Evolutionary conservation across 1,140 invertebrate genomes (phyloP).

Genomic region (Hirudo medicinalis): DNA sequence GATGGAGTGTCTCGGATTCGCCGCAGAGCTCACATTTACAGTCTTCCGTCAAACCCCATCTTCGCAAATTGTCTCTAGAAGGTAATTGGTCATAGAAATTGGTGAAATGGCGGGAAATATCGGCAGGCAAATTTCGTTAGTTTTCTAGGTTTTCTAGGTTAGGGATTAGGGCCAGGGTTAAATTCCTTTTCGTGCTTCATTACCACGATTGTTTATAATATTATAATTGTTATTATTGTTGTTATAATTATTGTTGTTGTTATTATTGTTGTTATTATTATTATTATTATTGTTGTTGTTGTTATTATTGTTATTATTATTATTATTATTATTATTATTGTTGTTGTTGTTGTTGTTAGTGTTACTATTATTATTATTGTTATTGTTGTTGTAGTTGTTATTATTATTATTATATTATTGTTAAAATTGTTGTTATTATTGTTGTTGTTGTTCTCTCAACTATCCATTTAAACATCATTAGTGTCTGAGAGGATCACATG

Average conservation of each 20-base stretch:
- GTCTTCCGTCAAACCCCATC: too few species aligned
- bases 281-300: background rate
- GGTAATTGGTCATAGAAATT: too few species aligned
- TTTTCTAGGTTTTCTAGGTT: too few species aligned
- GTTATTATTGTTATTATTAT: background rate
- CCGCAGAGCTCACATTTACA: too few species aligned
- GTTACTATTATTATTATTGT: conserved; percentile 5
- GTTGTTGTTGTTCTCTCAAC: background rate
- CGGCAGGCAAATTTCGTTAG: too few species aligned
- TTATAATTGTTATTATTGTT: conserved; percentile 10
- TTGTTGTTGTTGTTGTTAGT: background rate
- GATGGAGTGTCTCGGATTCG: too few species aligned
- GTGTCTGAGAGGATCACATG: background rate
- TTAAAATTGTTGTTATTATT: background rate
- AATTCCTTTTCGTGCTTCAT: background rate
- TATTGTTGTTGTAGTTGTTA: conserved; percentile 1
- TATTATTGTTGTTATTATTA: background rate
- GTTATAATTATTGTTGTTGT: too few species aligned
- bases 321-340: background rate
- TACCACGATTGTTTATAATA: background rate
- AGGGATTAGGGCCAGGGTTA: too few species aligned
- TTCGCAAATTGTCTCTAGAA: too few species aligned
- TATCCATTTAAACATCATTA: background rate
- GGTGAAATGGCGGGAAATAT: too few species aligned
- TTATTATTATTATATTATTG: background rate